Percentiles rank a stretch among this genome's conserved stretches.
phyloP scores from a whole-genome alignment of 2,113 vertebrate genomes.

The Zingel zingel region DNA sequence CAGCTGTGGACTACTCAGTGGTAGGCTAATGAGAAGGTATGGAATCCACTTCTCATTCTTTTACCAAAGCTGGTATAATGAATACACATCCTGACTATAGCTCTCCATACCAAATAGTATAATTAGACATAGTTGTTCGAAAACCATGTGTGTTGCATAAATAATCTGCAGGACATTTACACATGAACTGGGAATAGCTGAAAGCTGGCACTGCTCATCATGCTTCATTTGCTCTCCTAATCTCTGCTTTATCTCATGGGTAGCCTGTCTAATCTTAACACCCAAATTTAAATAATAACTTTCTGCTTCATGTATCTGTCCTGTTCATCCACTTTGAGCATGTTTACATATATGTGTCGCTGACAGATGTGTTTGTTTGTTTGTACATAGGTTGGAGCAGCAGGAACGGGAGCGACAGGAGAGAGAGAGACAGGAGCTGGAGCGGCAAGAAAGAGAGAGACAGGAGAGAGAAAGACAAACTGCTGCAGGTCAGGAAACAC shows the following conservation, averaged over 20 bases:
- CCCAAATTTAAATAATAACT: neutral
- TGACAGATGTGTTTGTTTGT: slow-evolving; percentile 30
- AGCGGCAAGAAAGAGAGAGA: slow-evolving; percentile 75
- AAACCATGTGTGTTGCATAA: neutral
- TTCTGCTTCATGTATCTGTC: neutral
- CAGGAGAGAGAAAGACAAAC: slow-evolving; percentile 82
- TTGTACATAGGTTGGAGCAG: slow-evolving; percentile 79
- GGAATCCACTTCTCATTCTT: slow-evolving; percentile 24
- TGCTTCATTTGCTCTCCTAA: neutral
- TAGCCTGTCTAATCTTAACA: neutral
- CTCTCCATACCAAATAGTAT: neutral
- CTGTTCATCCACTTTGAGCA: neutral
- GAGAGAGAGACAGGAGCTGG: slow-evolving; percentile 75
- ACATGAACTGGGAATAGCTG: slow-evolving; percentile 11
- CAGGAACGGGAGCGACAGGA: slow-evolving; percentile 81
- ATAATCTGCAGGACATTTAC: neutral
- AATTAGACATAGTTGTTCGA: neutral
- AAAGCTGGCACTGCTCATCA: neutral
- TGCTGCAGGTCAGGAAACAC: slow-evolving; percentile 80
- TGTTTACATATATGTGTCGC: neutral
- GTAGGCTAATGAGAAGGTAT: slow-evolving; percentile 38
- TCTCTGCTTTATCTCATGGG: neutral
- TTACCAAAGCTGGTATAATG: neutral
- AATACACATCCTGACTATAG: slow-evolving; percentile 22
- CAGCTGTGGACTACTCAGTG: slow-evolving; percentile 62